Evolutionary conservation across 1,140 invertebrate species (phyloP).

Genomic region (Grapholita molesta): DNA sequence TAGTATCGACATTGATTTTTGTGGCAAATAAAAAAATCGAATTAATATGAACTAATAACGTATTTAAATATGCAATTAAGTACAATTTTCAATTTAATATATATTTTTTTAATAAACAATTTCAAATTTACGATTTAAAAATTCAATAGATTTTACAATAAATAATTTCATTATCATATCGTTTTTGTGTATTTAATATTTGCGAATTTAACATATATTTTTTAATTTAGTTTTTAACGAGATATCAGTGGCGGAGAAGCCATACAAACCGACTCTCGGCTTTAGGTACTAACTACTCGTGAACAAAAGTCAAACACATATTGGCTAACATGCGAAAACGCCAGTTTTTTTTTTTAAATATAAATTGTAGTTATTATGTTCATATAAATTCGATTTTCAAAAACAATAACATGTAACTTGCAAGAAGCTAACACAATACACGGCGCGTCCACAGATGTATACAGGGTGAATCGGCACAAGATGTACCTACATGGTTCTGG

Average conservation of each 20-base stretch:
- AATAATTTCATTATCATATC: no score
- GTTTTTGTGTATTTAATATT: no score
- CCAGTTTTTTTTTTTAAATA: neutral
- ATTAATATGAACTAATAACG: neutral
- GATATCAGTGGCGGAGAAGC: no score
- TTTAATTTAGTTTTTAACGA: no score
- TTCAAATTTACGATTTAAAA: no score
- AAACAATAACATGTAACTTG: neutral
- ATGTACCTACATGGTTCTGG: no score
- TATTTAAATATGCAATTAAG: neutral
- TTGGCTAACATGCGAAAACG: no score
- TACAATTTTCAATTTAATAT: neutral
- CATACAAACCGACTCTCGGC: no score
- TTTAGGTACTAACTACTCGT: neutral
- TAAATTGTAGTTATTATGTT: neutral
- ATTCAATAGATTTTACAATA: no score
- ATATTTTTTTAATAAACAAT: no score
- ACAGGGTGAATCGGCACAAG: neutral
- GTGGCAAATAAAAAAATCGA: neutral
- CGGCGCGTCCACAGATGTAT: neutral
- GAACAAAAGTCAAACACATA: no score
- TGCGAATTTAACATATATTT: no score
- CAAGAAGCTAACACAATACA: neutral
- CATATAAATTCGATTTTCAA: neutral
- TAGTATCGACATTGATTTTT: slow-evolving; percentile 7